phyloP scores from a whole-genome alignment of 2,888 invertebrate genomes.

The Watsonalla cultraria region DNA sequence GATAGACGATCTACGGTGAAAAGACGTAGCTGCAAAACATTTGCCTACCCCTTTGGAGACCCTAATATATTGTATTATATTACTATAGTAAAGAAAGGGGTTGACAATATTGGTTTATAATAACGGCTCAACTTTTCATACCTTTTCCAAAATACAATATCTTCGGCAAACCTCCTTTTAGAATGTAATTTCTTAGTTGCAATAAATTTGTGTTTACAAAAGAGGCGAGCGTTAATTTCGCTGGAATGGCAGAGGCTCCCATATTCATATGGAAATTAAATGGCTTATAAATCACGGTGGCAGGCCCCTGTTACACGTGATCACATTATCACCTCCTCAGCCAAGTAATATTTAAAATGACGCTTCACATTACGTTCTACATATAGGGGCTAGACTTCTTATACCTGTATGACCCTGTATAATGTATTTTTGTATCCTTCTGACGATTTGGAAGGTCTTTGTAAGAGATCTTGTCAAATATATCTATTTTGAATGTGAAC shows the following conservation, averaged over 20 bases:
- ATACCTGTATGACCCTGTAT: too few species aligned
- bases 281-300: conserved; percentile 46
- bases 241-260: conserved; percentile 6
- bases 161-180: neutral
- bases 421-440: too few species aligned
- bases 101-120: neutral
- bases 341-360: conserved; percentile 25
- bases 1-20: too few species aligned
- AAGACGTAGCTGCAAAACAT: too few species aligned
- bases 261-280: conserved; percentile 51
- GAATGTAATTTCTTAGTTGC: neutral
- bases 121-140: neutral
- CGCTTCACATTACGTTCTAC: conserved; percentile 9
- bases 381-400: too few species aligned
- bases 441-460: too few species aligned
- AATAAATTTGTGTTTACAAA: neutral
- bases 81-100: too few species aligned
- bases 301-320: conserved; percentile 25
- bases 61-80: too few species aligned
- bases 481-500: too few species aligned
- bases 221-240: neutral
- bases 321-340: conserved; percentile 33
- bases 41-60: too few species aligned
- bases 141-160: neutral
- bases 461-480: too few species aligned